A percentile compares a stretch with the other conserved stretches of the same genome.
phyloP scores from a whole-genome alignment of 2,888 invertebrate genomes.

The Fragum sueziense region DNA sequence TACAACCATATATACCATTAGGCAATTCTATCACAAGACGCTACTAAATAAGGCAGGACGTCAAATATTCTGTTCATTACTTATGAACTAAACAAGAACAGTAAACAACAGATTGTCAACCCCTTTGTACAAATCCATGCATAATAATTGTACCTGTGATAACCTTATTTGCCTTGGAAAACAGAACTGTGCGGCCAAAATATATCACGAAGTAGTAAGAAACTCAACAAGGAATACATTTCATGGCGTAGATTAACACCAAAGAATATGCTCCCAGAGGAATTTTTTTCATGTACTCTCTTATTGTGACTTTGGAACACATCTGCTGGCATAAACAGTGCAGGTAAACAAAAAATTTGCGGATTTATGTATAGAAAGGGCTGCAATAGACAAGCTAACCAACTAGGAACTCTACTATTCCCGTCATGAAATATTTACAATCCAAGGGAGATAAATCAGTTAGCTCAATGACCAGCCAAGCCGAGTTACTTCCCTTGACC shows the following conservation, averaged over 20 bases:
- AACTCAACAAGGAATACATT: neutral
- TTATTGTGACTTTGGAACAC: neutral
- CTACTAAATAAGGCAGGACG: neutral
- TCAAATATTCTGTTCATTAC: neutral
- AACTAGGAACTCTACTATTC: neutral
- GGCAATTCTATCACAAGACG: neutral
- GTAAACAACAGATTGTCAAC: neutral
- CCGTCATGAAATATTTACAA: neutral
- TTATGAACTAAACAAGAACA: neutral
- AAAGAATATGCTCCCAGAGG: neutral
- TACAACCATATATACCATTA: neutral
- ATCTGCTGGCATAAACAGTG: neutral
- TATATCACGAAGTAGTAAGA: neutral
- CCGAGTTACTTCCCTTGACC: neutral
- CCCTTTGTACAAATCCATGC: neutral
- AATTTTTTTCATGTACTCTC: neutral
- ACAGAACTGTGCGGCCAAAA: neutral
- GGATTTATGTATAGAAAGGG: neutral
- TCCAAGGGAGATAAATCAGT: neutral
- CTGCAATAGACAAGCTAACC: neutral
- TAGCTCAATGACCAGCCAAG: neutral
- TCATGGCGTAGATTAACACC: neutral
- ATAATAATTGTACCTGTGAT: neutral
- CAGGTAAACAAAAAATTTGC: neutral
- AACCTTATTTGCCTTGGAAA: neutral